phyloP scores from a whole-genome alignment of 2,888 invertebrate species.

The Fragum fragum region DNA sequence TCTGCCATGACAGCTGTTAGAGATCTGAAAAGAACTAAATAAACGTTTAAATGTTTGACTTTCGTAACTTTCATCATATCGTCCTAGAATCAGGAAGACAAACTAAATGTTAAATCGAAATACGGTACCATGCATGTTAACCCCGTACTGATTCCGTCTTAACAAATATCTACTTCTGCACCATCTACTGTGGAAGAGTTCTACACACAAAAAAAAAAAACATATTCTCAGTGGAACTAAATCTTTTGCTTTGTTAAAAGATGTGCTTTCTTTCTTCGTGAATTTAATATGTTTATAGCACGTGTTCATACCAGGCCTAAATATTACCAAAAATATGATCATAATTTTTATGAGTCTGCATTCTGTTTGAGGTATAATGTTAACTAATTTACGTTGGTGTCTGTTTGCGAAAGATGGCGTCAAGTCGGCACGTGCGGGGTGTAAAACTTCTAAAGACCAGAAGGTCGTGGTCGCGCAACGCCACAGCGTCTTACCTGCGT shows the following conservation, averaged over 20 bases:
- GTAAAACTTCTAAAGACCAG: conserved; percentile 19
- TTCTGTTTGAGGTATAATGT: conserved; percentile 17
- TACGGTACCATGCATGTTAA: too few relatives aligned
- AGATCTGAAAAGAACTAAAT: too few relatives aligned
- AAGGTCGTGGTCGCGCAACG: conserved; percentile 1
- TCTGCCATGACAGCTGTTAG: too few relatives aligned
- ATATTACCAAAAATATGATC: conserved; percentile 9
- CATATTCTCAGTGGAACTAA: too few relatives aligned
- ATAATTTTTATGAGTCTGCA: conserved; percentile 6
- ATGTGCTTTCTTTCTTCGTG: not conserved
- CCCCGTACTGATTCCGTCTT: too few relatives aligned
- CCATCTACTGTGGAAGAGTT: too few relatives aligned
- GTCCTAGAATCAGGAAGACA: too few relatives aligned
- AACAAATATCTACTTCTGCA: too few relatives aligned
- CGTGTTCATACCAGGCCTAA: not conserved
- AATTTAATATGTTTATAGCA: not conserved
- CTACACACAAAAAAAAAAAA: too few relatives aligned
- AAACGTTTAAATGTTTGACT: too few relatives aligned
- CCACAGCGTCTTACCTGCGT: conserved; percentile 9
- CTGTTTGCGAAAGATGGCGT: conserved; percentile 25
- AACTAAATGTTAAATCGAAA: too few relatives aligned
- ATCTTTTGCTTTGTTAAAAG: not conserved
- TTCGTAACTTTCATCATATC: too few relatives aligned
- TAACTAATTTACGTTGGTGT: conserved; percentile 14
- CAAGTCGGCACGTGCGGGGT: conserved; percentile 21